phyloP scores from a whole-genome alignment of 1,140 invertebrate genomes.

The Drosophila ohnishii region DNA sequence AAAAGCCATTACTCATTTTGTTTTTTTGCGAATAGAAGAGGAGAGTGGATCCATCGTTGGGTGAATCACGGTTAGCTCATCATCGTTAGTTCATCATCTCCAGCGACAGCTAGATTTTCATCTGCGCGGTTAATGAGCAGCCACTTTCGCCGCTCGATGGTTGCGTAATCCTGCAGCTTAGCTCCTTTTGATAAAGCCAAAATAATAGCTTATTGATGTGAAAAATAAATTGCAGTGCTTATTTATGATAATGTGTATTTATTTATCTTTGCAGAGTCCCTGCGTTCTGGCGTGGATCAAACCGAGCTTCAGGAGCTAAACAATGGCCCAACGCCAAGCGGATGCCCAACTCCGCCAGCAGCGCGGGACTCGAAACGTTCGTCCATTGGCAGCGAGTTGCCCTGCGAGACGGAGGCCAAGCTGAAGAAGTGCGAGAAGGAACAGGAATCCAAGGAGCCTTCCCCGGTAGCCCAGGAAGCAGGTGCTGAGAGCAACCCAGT shows the following conservation, averaged over 20 bases:
- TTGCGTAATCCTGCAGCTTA: constrained; percentile 12
- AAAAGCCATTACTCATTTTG: constrained; percentile 50
- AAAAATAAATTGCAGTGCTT: background rate
- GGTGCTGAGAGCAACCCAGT: background rate
- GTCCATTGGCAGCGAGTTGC: constrained; percentile 53
- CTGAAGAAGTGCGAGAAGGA: constrained; percentile 49
- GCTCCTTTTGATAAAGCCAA: background rate
- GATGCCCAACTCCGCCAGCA: constrained; percentile 24
- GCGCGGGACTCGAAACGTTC: constrained; percentile 58
- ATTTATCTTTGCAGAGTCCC: constrained; percentile 55
- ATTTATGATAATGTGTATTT: too few relatives aligned
- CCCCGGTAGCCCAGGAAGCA: background rate
- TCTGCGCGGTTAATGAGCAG: constrained; percentile 16
- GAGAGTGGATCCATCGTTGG: constrained; percentile 12
- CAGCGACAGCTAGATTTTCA: constrained; percentile 25
- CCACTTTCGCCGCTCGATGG: constrained; percentile 28
- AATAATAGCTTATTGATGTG: background rate
- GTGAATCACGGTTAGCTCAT: constrained; percentile 53
- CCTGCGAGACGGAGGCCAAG: constrained; percentile 62
- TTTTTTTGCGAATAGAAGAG: constrained; percentile 1
- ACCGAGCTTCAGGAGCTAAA: constrained; percentile 60
- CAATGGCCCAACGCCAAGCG: constrained; percentile 18
- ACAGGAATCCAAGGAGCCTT: constrained; percentile 1
- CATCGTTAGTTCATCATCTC: constrained; percentile 41
- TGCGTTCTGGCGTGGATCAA: constrained; percentile 66